Evolutionary conservation across 2,113 vertebrate genomes (phyloP), one percentile per base, ranked within the genome.

Genomic region (Passer montanus): DNA sequence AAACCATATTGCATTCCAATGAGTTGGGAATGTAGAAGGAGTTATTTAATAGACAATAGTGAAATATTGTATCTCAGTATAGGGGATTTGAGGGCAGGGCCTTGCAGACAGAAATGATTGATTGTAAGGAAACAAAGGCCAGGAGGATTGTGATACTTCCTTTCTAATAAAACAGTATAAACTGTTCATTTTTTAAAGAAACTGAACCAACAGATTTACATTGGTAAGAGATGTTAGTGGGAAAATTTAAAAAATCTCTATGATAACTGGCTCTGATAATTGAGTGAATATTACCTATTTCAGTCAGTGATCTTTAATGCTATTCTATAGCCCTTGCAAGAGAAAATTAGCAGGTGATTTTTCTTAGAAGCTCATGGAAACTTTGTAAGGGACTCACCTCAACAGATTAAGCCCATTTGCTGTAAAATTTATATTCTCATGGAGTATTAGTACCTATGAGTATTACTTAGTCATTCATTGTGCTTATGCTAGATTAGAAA

Each of bases 121-220:
- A 14, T 63, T 67, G 6, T 44, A 52, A 47, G 19, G 23, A 62
- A 84, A 46, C 3, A 58, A 47, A 59, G 21, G 26, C 28, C 33
- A 27, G 23, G 20, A 85, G 10, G 9, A 37, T 31, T 0, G 0
- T 31, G 24, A 15, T 67, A 26, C 8, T 50, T 63, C 17, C 2
- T 77, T 81, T 77, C 70, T 78, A 37, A 49, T 69, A 62, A 64
- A 86, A 49, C 9, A 35, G 6, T 52, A 28, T 23, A 44, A 83
- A 62, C 3, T 66, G 1, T 43, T 55, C 7, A 27, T 39, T 66
- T 69, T 5, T 67, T n/a, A 73, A 64, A 67, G n/a, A 82, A 13
- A 50, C 6, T 30, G 47, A 9, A 53, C 16, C 26, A 81, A 67
- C 3, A 73, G 66, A 9, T 52, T 27, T 52, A 8, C 3, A 19